Evolutionary conservation across 2,888 invertebrate genomes (phyloP), one percentile per base, ranked within the genome.

Genomic region (Ephialtes manifestator): DNA sequence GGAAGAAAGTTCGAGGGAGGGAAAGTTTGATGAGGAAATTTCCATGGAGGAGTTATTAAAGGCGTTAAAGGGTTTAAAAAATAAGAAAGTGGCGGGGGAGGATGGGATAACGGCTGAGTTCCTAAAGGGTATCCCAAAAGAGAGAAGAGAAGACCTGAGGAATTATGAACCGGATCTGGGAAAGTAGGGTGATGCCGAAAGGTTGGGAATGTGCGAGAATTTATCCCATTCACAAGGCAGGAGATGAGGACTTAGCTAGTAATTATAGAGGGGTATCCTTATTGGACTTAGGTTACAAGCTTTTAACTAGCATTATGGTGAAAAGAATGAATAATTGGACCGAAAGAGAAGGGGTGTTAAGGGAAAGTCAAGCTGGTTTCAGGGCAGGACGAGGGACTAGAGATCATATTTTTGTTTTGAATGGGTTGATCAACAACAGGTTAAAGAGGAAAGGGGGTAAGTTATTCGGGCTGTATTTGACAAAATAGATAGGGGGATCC

Each of bases 41-140:
- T 24, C 31, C 51, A 15, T 7, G 2, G n/a, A 7, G 28, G 70
- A 51, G 13, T 2, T 70, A 8, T 8, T 18, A 4, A 53, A n/a
- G n/a, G 51, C 70, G 4, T 1, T 70, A 4, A 51, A 10, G 31
- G 70, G 51, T 10, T n/a, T 70, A 4, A 70, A 51, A 18, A 70
- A 58, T 58, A 24, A 24, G 8, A 58, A 24, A 24, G 55, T 5
- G 1, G 11, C 24, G 24, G 24, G 28, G 10, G 24, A 53, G 24
- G 55, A 58, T 20, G 24, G 55, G 18, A 58, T 58, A 11, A 4
- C 7, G 24, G 24, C 24, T 0, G 28, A 24, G 20, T 24, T 58
- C 11, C 10, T 58, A 7, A 58, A 58, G 8, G 55, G 55, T 11
- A 58, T 58, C 2, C 24, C 55, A 20, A 58, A 53, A 4, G 24